These are phyloP conservation scores for Brenthis hecate DNA, from an alignment of 2,888 invertebrate species.

Conservation along the genomic window DNA sequence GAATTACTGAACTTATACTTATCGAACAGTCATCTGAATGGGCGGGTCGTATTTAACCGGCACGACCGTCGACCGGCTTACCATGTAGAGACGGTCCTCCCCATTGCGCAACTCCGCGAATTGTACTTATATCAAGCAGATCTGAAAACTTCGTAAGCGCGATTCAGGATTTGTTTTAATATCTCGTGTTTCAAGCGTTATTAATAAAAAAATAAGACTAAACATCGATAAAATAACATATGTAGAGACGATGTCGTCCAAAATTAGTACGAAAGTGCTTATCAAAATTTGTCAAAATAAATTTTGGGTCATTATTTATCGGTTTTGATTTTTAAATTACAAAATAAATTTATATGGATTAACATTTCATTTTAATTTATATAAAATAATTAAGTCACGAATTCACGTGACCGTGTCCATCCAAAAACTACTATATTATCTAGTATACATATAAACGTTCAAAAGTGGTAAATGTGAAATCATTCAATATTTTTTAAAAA, in stretches of 20 bases:
- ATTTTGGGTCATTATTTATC: not conserved
- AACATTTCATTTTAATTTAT: no score
- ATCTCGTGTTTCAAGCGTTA: not conserved
- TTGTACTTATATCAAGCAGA: conserved; percentile 25
- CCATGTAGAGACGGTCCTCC: conserved; percentile 36
- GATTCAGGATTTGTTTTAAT: conserved; percentile 24
- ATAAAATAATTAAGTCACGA: no score
- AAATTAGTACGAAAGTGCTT: not conserved
- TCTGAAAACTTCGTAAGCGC: conserved; percentile 23
- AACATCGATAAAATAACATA: not conserved
- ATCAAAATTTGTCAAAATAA: not conserved
- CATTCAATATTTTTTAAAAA: no score
- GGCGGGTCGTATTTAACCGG: conserved; percentile 30
- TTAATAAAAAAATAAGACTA: not conserved
- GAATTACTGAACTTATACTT: conserved; percentile 8
- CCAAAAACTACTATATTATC: no score
- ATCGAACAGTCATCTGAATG: conserved; percentile 34
- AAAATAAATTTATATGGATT: no score
- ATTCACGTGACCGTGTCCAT: no score
- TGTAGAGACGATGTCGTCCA: not conserved
- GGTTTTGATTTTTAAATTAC: no score
- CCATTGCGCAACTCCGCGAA: not conserved
- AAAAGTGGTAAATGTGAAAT: no score
- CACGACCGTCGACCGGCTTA: conserved; percentile 32
- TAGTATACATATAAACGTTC: no score